Conservation (phyloP, 2,797 vertebrate genomes). For the Phalanger gymnotis region DNA sequence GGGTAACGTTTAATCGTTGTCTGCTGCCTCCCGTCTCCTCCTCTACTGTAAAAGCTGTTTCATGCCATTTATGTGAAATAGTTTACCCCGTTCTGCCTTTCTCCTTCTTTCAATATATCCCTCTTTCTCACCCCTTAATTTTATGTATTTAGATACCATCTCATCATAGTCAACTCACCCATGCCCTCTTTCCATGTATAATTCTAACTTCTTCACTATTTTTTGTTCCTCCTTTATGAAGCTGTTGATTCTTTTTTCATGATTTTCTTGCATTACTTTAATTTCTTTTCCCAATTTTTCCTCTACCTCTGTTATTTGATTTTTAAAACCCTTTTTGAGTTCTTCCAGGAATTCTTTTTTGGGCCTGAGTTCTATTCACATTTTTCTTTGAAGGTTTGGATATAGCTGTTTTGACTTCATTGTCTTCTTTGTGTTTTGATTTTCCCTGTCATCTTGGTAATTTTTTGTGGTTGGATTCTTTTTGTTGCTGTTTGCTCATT, state of each 20-base stretch:
- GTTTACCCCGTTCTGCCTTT: background rate
- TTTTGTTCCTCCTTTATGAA: background rate
- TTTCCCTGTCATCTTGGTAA: background rate
- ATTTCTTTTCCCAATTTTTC: background rate
- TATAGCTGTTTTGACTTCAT: background rate
- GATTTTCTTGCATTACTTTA: background rate
- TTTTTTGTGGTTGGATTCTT: background rate
- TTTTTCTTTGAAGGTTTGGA: background rate
- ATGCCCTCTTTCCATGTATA: background rate
- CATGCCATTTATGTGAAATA: background rate
- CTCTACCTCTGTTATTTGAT: background rate
- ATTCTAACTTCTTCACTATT: background rate
- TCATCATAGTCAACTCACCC: background rate
- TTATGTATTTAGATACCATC: background rate
- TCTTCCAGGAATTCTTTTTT: background rate
- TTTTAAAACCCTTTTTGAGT: background rate
- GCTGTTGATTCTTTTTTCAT: background rate
- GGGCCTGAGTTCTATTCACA: background rate
- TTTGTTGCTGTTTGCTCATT: background rate
- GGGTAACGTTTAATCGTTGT: background rate
- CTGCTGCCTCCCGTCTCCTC: background rate
- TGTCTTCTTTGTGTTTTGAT: background rate
- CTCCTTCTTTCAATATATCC: background rate
- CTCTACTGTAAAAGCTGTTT: background rate
- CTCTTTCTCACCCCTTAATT: background rate